Evolutionary conservation across 2,888 invertebrate genomes (phyloP).

Genomic region (Boloria euphrosyne): DNA sequence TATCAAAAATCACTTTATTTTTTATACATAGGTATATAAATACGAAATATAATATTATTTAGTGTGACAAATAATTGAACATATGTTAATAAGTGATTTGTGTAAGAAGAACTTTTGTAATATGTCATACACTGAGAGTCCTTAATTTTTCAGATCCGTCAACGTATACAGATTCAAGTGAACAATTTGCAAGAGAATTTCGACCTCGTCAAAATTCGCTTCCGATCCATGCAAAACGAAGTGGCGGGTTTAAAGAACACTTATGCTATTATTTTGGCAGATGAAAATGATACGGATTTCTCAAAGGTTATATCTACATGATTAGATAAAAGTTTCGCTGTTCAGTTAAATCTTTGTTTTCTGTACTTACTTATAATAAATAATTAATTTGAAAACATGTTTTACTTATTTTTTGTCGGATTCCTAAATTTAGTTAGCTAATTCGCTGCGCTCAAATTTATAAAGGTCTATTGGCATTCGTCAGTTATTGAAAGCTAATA

Average conservation of each 20-base stretch:
- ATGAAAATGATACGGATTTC: constrained; percentile 50
- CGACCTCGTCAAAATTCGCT: constrained; percentile 85
- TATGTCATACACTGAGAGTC: no score
- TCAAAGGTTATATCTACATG: constrained; percentile 21
- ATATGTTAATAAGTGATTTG: no score
- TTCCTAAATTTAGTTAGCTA: neutral
- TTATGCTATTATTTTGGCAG: constrained; percentile 57
- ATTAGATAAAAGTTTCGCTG: neutral
- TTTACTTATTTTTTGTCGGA: neutral
- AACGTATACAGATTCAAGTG: constrained; percentile 86
- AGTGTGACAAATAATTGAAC: no score
- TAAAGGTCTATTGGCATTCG: neutral
- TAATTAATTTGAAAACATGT: neutral
- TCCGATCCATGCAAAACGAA: constrained; percentile 84
- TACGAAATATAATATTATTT: no score
- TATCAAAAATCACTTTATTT: no score
- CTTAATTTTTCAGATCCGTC: constrained; percentile 78
- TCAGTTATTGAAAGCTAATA: constrained; percentile 1
- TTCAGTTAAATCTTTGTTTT: neutral
- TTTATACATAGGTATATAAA: no score
- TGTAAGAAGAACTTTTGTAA: no score
- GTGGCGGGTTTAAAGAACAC: constrained; percentile 83
- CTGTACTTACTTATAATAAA: neutral
- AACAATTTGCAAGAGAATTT: constrained; percentile 86
- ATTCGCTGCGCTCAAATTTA: constrained; percentile 18